These are phyloP conservation scores for Cyclina sinensis DNA, from an alignment of 1,140 invertebrate genomes.

Conservation along the genomic window DNA sequence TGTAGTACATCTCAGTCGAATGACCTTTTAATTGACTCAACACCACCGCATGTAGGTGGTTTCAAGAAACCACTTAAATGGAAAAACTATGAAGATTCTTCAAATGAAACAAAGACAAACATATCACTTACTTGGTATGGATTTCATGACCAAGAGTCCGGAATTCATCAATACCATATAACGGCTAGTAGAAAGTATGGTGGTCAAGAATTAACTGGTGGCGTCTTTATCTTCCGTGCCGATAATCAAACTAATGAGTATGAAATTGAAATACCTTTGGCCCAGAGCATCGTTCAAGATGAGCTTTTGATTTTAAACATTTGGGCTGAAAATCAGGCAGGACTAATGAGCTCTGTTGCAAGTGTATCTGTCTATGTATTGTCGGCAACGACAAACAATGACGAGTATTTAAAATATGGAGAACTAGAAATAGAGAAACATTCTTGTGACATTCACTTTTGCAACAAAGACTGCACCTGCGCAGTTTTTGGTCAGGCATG, in stretches of 20 bases:
- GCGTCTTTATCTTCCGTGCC: not conserved
- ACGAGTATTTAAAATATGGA: not conserved
- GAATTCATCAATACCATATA: not conserved
- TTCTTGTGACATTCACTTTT: conserved; percentile 53
- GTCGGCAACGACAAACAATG: not conserved
- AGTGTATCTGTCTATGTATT: not conserved
- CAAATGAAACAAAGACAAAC: not conserved
- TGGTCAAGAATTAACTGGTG: conserved; percentile 22
- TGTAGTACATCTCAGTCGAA: conserved; percentile 27
- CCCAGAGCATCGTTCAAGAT: not conserved
- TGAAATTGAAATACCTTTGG: not conserved
- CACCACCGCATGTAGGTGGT: conserved; percentile 29
- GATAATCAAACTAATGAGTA: not conserved
- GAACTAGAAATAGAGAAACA: conserved; percentile 29
- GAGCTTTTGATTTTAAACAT: conserved; percentile 16
- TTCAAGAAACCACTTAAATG: conserved; percentile 21
- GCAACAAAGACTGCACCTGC: conserved; percentile 48
- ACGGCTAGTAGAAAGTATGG: conserved; percentile 27
- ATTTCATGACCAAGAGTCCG: conserved; percentile 29
- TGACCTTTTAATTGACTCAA: conserved; percentile 49
- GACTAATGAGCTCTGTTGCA: conserved; percentile 6
- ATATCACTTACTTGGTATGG: conserved; percentile 43
- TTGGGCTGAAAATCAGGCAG: conserved; percentile 14
- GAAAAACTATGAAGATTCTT: not conserved
- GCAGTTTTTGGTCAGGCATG: conserved; percentile 18